Conservation (phyloP, 2,797 vertebrate genomes). For the Urocyon cinereoargenteus region DNA sequence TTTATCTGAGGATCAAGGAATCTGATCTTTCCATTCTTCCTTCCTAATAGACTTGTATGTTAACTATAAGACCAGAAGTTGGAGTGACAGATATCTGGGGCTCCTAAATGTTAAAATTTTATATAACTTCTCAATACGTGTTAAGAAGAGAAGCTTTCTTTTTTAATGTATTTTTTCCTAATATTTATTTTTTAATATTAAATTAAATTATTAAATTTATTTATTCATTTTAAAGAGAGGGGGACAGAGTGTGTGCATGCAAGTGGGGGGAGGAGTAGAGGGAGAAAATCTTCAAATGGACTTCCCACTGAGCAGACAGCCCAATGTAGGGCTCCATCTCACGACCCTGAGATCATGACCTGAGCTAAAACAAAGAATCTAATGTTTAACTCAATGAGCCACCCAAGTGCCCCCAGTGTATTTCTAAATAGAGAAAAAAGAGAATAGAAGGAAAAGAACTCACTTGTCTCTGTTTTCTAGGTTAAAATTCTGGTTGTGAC, state of each 20-base stretch:
- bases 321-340: too few species aligned
- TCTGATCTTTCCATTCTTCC: background rate
- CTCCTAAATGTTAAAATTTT: background rate
- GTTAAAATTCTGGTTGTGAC: background rate
- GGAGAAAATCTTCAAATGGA: too few species aligned
- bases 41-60: background rate
- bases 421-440: slow-evolving; percentile 26
- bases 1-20: background rate
- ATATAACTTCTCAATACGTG: background rate
- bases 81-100: background rate
- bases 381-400: too few species aligned
- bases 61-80: background rate
- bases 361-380: too few species aligned
- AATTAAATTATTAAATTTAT: too few species aligned
- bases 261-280: too few species aligned
- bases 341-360: too few species aligned
- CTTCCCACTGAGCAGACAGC: too few species aligned
- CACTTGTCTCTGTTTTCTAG: background rate
- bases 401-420: background rate
- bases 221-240: too few species aligned
- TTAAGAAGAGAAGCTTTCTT: background rate
- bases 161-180: background rate
- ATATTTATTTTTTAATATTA: too few species aligned
- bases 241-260: too few species aligned
- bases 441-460: background rate